Percentiles rank a stretch among this genome's conserved stretches.
phyloP scores from a whole-genome alignment of 2,113 vertebrate genomes.

The Aramus guarauna region DNA sequence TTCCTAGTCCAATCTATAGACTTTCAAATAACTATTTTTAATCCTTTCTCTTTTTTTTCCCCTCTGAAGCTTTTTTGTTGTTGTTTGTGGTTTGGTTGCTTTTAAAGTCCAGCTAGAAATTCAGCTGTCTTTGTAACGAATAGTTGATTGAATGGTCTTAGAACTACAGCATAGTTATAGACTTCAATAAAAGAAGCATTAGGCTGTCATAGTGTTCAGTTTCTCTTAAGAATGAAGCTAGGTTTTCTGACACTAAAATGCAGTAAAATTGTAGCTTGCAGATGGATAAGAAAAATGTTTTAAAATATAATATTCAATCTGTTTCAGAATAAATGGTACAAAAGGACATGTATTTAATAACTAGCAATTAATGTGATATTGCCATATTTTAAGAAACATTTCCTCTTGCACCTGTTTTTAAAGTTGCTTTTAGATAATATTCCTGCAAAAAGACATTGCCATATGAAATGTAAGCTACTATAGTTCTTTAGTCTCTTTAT shows the following conservation, averaged over 20 bases:
- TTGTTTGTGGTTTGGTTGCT: background rate
- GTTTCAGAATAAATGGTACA: background rate
- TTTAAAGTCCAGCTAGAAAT: background rate
- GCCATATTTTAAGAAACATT: background rate
- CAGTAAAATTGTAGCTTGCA: background rate
- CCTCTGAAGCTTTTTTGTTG: background rate
- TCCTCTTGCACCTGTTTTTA: background rate
- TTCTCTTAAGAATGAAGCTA: background rate
- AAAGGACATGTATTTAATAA: background rate
- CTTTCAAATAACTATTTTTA: background rate
- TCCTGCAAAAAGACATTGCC: background rate
- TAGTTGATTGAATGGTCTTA: background rate
- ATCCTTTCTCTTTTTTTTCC: background rate
- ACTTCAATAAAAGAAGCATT: background rate
- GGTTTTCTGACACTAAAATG: background rate
- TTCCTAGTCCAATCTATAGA: background rate
- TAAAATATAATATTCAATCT: background rate
- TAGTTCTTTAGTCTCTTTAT: background rate
- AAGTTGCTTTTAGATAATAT: background rate
- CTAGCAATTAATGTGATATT: background rate
- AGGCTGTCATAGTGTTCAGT: background rate
- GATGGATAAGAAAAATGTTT: background rate
- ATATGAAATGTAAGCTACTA: background rate
- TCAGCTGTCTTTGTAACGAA: background rate
- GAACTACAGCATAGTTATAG: background rate